A percentile compares a stretch with the other conserved stretches of the same genome.
Conservation (phyloP, 1,140 invertebrate species). For the Calosoma granatense region DNA sequence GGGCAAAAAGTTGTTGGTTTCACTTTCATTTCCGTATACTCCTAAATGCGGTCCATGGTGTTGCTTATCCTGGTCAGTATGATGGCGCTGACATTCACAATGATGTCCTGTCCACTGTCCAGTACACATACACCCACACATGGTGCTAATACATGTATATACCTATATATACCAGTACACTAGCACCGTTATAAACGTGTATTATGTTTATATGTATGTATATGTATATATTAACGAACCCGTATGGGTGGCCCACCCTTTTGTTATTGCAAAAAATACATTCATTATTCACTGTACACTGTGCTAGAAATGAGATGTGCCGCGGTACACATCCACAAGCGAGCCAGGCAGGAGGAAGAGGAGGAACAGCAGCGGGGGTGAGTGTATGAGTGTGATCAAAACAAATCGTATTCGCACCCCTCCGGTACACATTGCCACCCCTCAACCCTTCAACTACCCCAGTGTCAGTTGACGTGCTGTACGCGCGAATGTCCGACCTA, state of each 20-base stretch:
- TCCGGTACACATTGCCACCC: too few relatives aligned
- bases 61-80: neutral
- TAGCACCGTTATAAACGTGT: too few relatives aligned
- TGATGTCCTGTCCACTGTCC: too few relatives aligned
- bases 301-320: too few relatives aligned
- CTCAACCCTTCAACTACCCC: too few relatives aligned
- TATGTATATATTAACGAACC: neutral
- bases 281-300: slow-evolving; percentile 5
- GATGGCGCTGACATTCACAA: neutral
- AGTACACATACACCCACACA: neutral
- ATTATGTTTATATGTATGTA: too few relatives aligned
- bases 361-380: neutral
- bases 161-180: too few relatives aligned
- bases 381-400: neutral
- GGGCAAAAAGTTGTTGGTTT: too few relatives aligned
- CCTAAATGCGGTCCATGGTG: neutral
- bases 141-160: too few relatives aligned
- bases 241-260: neutral
- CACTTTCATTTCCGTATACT: too few relatives aligned
- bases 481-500: neutral
- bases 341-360: too few relatives aligned
- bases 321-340: too few relatives aligned
- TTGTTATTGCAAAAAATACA: slow-evolving; percentile 9
- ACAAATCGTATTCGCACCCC: slow-evolving; percentile 6
- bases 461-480: neutral